Evolutionary conservation across 37 sponge, comb jelly and placozoan species (phyloP).

Genomic region (Halisarca cf. caerulea): DNA sequence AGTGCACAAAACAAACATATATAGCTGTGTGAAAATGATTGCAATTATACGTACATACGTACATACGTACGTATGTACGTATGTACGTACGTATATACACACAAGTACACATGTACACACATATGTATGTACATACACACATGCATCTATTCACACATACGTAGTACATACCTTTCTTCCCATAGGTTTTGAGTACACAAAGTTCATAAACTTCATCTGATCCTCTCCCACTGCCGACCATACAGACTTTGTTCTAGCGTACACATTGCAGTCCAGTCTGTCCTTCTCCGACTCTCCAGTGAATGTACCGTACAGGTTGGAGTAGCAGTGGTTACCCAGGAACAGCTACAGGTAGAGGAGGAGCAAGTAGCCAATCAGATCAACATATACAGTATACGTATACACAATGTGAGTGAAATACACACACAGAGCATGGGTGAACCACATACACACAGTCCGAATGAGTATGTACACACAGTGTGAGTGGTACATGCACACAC

Average conservation of each 20-base stretch:
- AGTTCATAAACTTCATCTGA: slow-evolving; percentile 62
- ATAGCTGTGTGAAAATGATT: too few relatives aligned
- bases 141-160: too few relatives aligned
- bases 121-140: too few relatives aligned
- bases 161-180: slow-evolving; percentile 6
- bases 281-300: slow-evolving; percentile 74
- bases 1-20: too few relatives aligned
- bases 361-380: slow-evolving; percentile 12
- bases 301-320: slow-evolving; percentile 83
- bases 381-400: not conserved
- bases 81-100: not conserved
- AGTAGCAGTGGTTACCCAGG: slow-evolving; percentile 75
- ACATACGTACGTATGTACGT: too few relatives aligned
- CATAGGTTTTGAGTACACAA: slow-evolving; percentile 54
- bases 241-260: slow-evolving; percentile 61
- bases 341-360: slow-evolving; percentile 47
- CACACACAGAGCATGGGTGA: too few relatives aligned
- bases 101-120: too few relatives aligned
- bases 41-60: too few relatives aligned
- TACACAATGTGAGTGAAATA: not conserved
- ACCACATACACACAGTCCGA: too few relatives aligned
- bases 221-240: slow-evolving; percentile 67
- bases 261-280: slow-evolving; percentile 50
- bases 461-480: too few relatives aligned
- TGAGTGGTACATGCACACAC: not conserved